Evolutionary conservation across 2,888 invertebrate genomes (phyloP).

Genomic region (Timema podura): DNA sequence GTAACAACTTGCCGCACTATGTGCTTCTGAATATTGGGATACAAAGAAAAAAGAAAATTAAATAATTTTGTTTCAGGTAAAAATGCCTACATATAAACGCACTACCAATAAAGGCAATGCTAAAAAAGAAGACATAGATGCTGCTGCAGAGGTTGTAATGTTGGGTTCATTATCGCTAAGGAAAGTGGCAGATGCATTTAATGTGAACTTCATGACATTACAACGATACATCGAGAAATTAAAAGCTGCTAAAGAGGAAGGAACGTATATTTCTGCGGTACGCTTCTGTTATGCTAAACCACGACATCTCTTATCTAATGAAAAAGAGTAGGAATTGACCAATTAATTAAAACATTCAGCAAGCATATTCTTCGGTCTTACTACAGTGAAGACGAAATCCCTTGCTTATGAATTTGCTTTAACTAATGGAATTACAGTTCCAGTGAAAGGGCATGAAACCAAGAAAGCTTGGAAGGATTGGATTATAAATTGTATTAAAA

Average conservation of each 20-base stretch:
- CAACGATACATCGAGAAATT: no score
- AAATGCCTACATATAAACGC: neutral
- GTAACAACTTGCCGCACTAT: constrained; percentile 9
- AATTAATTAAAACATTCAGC: no score
- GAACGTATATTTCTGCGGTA: neutral
- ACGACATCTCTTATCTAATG: neutral
- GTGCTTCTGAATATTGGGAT: no score
- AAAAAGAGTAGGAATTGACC: neutral
- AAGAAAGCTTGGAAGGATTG: no score
- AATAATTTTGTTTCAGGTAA: neutral
- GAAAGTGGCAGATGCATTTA: neutral
- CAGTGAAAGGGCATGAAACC: constrained; percentile 4
- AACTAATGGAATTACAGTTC: neutral
- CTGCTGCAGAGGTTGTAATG: neutral
- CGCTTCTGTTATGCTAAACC: neutral
- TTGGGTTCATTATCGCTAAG: neutral
- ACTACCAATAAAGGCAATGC: no score
- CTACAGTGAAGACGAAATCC: no score
- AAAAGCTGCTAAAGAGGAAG: no score
- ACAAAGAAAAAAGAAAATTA: neutral
- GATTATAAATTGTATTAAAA: no score
- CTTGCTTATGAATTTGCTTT: no score
- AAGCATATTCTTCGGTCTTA: no score
- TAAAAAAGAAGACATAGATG: neutral
- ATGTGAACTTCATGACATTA: no score